Evolutionary conservation across 2,888 invertebrate species (phyloP), one percentile per base, ranked within the genome.

Genomic region (Tiliacea aurago): DNA sequence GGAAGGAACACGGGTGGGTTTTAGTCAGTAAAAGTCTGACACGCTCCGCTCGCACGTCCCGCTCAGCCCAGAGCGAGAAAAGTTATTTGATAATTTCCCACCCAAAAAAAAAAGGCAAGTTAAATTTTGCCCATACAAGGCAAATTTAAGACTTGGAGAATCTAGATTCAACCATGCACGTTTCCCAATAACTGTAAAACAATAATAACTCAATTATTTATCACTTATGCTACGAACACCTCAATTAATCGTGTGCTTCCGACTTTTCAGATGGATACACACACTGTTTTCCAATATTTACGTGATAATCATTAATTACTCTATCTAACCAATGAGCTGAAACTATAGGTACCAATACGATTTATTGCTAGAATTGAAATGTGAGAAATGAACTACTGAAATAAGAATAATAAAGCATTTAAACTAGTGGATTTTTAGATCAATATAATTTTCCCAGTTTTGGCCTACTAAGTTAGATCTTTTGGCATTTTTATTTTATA

Each of bases 241-340:
- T 62, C 11, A 59, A 78, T 68, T 15, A 79, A 66, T 77, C 18
- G 53, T 53, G 13, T 61, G 43, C 65, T 81, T 81, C 83, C 83
- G 59, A 73, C 74, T 45, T 67, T 58, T 79, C 23, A 55, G 37
- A 64, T 70, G 66, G 51, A 70, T 67, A 55, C 66, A 69, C 69
- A 61, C 33, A 55, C 28, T 61, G 65, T 33, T 79, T 79, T 79
- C 68, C 73, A 66, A 81, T 83, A 63, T 70, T 77, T 82, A 65
- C 59, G 67, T 62, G 59, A 65, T 82, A 6, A 13, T 68, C 5
- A 78, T 72, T 73, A 43, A 69, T 83, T 18, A 58, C 73, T 69
- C 41, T 59, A 59, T 65, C 51, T 9, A 56, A n/a, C 10, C 73
- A 79, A 64, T 83, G 83, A 81, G 65, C 59, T 73, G 80, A 33